Evolutionary conservation across 2,888 invertebrate species (phyloP).

Genomic region (Rhingia campestris): DNA sequence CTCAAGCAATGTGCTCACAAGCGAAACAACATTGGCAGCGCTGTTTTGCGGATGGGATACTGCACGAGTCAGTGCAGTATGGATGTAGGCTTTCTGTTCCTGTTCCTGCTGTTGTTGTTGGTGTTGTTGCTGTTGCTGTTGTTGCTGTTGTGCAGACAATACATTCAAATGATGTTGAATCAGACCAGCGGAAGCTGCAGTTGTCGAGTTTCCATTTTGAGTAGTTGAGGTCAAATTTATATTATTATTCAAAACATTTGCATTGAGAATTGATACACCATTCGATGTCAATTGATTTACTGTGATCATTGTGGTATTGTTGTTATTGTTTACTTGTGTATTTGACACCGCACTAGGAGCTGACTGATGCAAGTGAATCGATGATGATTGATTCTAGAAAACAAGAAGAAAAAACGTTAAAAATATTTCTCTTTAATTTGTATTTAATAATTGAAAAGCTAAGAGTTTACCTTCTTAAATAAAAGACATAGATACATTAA

Average conservation of each 20-base stretch:
- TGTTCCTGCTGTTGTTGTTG: conserved; percentile 77
- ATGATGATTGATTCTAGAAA: conserved; percentile 75
- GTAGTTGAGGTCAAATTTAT: conserved; percentile 59
- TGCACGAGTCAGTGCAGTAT: conserved; percentile 81
- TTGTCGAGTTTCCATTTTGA: conserved; percentile 62
- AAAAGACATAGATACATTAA: conserved; percentile 13
- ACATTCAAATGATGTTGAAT: conserved; percentile 75
- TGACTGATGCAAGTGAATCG: conserved; percentile 73
- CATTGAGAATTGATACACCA: conserved; percentile 62
- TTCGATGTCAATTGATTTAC: conserved; percentile 63
- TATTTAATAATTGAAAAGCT: not conserved
- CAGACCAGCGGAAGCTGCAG: conserved; percentile 69
- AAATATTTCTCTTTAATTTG: not conserved
- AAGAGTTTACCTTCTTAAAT: conserved; percentile 13
- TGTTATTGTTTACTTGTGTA: conserved; percentile 53
- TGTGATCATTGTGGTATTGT: conserved; percentile 59
- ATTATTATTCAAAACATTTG: conserved; percentile 74
- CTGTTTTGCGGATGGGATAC: conserved; percentile 83
- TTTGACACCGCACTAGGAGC: conserved; percentile 54
- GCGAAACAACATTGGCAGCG: conserved; percentile 81
- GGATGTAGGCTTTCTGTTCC: conserved; percentile 79
- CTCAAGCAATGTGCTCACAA: conserved; percentile 81
- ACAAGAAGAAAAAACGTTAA: conserved; percentile 41
- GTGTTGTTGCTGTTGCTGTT: conserved; percentile 76
- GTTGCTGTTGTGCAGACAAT: conserved; percentile 74